These are phyloP conservation scores for Xiphophorus couchianus DNA, from an alignment of 2,113 vertebrate species.

Conservation along the genomic window DNA sequence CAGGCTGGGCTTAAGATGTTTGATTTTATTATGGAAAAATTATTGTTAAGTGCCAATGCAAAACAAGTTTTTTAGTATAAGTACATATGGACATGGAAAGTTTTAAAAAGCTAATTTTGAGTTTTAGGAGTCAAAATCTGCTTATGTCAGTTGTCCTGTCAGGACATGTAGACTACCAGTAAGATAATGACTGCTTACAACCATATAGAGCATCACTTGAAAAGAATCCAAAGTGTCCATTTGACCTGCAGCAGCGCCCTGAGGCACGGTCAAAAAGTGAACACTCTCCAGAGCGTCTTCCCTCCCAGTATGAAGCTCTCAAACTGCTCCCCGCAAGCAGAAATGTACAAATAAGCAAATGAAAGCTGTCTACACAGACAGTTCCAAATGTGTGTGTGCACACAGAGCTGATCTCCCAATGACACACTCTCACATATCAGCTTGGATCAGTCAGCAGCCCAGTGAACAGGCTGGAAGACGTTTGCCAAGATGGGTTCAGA, in stretches of 20 bases:
- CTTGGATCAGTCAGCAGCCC: constrained; percentile 42
- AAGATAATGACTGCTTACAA: background rate
- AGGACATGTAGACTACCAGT: background rate
- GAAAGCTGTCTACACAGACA: constrained; percentile 14
- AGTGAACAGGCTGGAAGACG: constrained; percentile 31
- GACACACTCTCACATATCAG: constrained; percentile 48
- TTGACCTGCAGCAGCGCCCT: background rate
- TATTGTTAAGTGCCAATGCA: no score
- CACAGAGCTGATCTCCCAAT: constrained; percentile 38
- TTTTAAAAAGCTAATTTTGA: no score
- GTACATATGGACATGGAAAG: no score
- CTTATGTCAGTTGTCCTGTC: background rate
- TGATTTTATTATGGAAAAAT: no score
- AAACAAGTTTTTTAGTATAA: no score
- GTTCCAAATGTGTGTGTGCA: constrained; percentile 8
- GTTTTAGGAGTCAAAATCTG: background rate
- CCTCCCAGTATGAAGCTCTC: background rate
- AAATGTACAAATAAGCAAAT: constrained; percentile 4
- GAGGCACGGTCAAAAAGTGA: background rate
- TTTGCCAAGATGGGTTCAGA: constrained; percentile 27
- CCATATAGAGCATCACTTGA: background rate
- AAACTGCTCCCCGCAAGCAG: background rate
- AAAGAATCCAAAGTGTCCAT: background rate
- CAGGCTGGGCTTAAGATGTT: no score
- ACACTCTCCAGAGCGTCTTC: background rate